Evolutionary conservation across 2,888 invertebrate genomes (phyloP).

Genomic region (Argynnis bischoffii): DNA sequence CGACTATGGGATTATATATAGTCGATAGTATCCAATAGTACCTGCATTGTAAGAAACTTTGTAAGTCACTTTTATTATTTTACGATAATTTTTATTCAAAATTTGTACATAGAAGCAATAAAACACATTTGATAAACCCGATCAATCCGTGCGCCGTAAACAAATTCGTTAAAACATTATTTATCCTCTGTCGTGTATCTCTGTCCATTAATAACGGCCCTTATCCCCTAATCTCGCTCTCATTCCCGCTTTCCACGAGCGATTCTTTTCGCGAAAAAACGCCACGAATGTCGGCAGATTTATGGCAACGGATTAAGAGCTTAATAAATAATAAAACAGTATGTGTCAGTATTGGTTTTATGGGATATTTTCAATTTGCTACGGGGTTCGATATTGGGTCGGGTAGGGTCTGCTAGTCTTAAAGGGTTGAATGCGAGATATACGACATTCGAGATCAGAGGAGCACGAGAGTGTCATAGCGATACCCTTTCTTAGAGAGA

Average conservation of each 20-base stretch:
- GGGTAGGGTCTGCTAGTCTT: background rate
- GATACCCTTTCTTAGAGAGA: too few species aligned
- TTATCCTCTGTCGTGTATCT: constrained; percentile 75
- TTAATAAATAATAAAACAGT: constrained; percentile 66
- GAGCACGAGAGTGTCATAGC: too few species aligned
- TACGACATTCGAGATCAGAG: too few species aligned
- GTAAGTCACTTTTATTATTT: background rate
- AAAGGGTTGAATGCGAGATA: constrained; percentile 2
- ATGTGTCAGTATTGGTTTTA: constrained; percentile 55
- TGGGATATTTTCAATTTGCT: constrained; percentile 71
- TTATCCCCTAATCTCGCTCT: constrained; percentile 80
- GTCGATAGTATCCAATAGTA: too few species aligned
- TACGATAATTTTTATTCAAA: background rate
- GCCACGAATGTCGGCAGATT: constrained; percentile 70
- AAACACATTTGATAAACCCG: constrained; percentile 28
- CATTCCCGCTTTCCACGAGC: constrained; percentile 79
- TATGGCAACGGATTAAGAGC: constrained; percentile 72
- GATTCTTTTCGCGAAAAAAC: constrained; percentile 75
- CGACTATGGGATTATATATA: too few species aligned
- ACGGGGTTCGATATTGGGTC: constrained; percentile 39
- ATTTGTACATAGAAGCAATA: background rate
- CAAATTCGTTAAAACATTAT: constrained; percentile 55
- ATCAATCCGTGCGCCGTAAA: constrained; percentile 37
- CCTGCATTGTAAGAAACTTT: too few species aligned
- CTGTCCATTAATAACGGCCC: constrained; percentile 80